Conservation (phyloP, 2,797 vertebrate genomes). For the Xenentodon cancila region DNA sequence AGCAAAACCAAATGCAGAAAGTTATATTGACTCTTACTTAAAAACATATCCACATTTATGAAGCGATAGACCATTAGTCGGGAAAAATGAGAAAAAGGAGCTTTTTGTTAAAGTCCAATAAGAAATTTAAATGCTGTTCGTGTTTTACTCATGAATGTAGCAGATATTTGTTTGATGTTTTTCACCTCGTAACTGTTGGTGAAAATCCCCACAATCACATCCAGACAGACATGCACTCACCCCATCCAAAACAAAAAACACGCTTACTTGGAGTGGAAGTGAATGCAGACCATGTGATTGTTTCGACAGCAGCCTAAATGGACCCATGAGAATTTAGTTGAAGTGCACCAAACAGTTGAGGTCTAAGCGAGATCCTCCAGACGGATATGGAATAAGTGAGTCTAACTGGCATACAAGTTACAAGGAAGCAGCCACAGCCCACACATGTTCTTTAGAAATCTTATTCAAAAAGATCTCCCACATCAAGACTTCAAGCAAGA, state of each 20-base stretch:
- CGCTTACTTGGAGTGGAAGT: constrained; percentile 12
- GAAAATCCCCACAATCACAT: too few species aligned
- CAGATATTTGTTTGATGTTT: too few species aligned
- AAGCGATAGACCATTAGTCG: too few species aligned
- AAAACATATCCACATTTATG: too few species aligned
- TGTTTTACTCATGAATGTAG: too few species aligned
- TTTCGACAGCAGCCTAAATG: not conserved
- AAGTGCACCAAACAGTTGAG: not conserved
- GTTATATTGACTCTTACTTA: too few species aligned
- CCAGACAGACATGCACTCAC: too few species aligned
- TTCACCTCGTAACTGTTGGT: too few species aligned
- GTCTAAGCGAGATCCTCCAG: not conserved
- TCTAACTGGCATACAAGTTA: not conserved
- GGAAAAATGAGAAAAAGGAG: too few species aligned
- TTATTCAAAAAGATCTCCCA: not conserved
- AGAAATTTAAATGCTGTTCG: too few species aligned
- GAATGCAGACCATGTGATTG: constrained; percentile 1
- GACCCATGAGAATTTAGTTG: not conserved
- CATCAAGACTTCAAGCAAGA: not conserved
- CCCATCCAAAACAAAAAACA: constrained; percentile 15
- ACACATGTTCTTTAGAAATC: constrained; percentile 21
- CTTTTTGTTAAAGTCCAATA: too few species aligned
- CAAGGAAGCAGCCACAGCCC: not conserved
- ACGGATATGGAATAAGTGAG: not conserved
- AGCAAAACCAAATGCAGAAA: too few species aligned